Conservation (phyloP, 2,888 invertebrate genomes). For the Cryptus armator region DNA sequence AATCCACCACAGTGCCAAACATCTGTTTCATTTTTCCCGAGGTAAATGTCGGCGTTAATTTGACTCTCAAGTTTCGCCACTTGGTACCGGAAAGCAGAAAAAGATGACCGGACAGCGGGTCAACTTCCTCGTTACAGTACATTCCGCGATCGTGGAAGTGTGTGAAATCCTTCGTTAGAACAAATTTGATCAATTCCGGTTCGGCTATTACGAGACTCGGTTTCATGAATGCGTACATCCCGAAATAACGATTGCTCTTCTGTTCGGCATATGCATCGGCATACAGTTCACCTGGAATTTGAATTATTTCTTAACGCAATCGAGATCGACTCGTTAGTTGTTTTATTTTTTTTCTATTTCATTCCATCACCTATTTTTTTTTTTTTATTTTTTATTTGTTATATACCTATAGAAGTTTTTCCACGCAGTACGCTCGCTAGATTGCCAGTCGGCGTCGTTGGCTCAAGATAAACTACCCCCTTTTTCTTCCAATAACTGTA, state of each 20-base stretch:
- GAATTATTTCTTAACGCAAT: not conserved
- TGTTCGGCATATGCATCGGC: slow-evolving; percentile 71
- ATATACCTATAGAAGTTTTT: slow-evolving; percentile 71
- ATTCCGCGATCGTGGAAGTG: slow-evolving; percentile 82
- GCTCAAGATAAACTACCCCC: slow-evolving; percentile 70
- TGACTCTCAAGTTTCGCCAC: slow-evolving; percentile 82
- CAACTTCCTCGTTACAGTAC: slow-evolving; percentile 77
- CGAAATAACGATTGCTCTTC: slow-evolving; percentile 75
- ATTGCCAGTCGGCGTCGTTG: slow-evolving; percentile 74
- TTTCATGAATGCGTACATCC: slow-evolving; percentile 76
- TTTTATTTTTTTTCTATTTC: not conserved
- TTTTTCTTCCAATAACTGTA: slow-evolving; percentile 76
- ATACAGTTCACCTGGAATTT: slow-evolving; percentile 73
- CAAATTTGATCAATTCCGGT: slow-evolving; percentile 78
- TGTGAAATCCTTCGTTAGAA: slow-evolving; percentile 81
- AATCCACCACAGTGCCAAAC: slow-evolving; percentile 77
- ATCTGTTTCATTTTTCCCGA: slow-evolving; percentile 83
- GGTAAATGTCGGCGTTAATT: slow-evolving; percentile 84
- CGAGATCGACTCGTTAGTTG: not conserved
- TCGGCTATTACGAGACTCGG: slow-evolving; percentile 80
- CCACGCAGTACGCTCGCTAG: slow-evolving; percentile 66
- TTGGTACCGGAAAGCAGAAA: slow-evolving; percentile 78
- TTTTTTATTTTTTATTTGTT: slow-evolving; percentile 13
- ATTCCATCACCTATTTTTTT: not conserved
- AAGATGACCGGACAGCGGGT: slow-evolving; percentile 80